Evolutionary conservation across 2,888 invertebrate genomes (phyloP), one percentile per base, ranked within the genome.

Genomic region (Ferdinandea cuprea): DNA sequence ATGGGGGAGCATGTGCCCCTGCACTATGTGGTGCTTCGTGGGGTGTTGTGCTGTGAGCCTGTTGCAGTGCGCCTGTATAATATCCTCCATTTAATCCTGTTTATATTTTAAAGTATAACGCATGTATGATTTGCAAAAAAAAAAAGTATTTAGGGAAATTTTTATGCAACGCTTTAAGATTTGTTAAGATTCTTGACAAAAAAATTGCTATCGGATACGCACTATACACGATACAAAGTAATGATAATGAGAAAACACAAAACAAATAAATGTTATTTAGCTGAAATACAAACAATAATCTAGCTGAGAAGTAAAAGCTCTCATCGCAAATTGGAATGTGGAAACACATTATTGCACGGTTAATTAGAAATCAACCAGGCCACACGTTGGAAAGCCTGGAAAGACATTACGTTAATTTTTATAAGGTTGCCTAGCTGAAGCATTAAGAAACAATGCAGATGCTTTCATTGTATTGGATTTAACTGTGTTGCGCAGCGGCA

Each of bases 41-140:
- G 87, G 94, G 94, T 92, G 96, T 96, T 91, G 96, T 96, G 91
- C 96, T 96, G 92, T 96, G 96, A 89, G 96, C 96, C 92, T 96
- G 96, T 93, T 96, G 96, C 90, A 95, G 92, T 89, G 94, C 93
- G 91, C 94, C 94, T 89, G 93, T 92, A 90, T 94, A 94, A 92
- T 94, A 94, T 90, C 94, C 94, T 90, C 94, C 94, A 91, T 94
- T 94, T 93, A 95, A 92, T 92, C 93, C 94, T 92, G 94, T 89
- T 89, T 89, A 52, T 85, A 74, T 86, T 69, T 86, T 86, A 72
- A 79, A 79, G 76, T 85, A 79, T 92, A 69, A 85, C 80, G 84
- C 85, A 69, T 83, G 79, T 86, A 86, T 86, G 85, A 85, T 86
- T 84, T 84, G 68, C 52, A 72, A 80, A 15, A 65, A 40, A 76